phyloP scores from a whole-genome alignment of 2,113 vertebrate genomes.

The Baryphthengus martii region DNA sequence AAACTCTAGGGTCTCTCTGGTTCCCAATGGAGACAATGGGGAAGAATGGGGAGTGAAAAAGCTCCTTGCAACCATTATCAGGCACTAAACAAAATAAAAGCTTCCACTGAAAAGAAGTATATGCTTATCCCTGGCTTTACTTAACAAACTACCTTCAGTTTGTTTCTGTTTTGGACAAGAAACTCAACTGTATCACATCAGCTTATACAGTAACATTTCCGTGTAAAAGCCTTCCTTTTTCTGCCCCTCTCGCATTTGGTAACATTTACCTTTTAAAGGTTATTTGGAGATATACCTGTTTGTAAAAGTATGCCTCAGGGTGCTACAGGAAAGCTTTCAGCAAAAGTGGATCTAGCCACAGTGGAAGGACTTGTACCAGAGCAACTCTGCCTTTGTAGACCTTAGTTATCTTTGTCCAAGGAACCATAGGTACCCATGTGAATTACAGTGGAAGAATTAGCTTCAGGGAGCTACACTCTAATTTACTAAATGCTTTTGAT shows the following conservation, averaged over 20 bases:
- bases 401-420: background rate
- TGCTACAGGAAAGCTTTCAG: background rate
- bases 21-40: background rate
- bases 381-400: background rate
- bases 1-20: slow-evolving; percentile 36
- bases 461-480: background rate
- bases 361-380: background rate
- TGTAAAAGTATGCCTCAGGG: background rate
- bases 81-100: background rate
- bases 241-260: background rate
- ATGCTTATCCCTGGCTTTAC: background rate
- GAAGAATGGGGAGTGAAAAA: background rate
- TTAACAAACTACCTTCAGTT: background rate
- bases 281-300: background rate
- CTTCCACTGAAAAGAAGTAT: background rate
- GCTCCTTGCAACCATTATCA: background rate
- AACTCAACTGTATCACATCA: background rate
- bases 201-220: background rate
- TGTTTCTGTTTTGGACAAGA: background rate
- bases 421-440: background rate
- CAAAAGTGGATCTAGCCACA: background rate
- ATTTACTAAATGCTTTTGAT: slow-evolving; percentile 25
- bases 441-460: background rate
- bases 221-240: background rate
- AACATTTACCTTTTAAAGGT: background rate